phyloP scores from a whole-genome alignment of 2,888 invertebrate species.

The Eristalis tenax region DNA sequence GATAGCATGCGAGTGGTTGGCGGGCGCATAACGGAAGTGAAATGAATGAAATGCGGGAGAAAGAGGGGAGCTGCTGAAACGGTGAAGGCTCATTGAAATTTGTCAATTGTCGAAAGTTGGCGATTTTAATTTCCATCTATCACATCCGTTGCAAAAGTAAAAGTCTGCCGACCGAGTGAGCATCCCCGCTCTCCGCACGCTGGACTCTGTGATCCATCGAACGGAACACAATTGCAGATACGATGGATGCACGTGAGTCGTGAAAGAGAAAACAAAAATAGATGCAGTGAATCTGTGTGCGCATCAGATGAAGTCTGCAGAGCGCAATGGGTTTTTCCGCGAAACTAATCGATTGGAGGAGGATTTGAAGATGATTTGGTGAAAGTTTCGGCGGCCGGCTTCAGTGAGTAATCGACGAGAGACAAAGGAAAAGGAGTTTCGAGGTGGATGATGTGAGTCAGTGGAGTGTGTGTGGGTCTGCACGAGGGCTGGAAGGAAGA shows the following conservation, averaged over 20 bases:
- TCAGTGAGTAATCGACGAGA: not conserved
- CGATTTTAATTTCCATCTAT: slow-evolving; percentile 29
- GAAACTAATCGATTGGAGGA: not conserved
- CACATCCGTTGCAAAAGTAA: slow-evolving; percentile 51
- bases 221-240: not conserved
- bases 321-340: not conserved
- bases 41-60: not conserved
- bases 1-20: not conserved
- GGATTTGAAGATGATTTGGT: not conserved
- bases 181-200: not conserved
- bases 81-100: slow-evolving; percentile 31
- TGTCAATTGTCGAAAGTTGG: slow-evolving; percentile 54
- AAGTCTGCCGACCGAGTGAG: too few species aligned
- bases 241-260: not conserved
- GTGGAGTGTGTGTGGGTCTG: not conserved
- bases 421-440: not conserved
- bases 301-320: not conserved
- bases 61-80: not conserved
- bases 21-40: not conserved
- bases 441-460: not conserved
- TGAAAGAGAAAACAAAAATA: not conserved
- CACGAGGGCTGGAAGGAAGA: too few species aligned
- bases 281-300: not conserved
- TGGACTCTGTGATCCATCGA: not conserved
- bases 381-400: not conserved